phyloP scores from a whole-genome alignment of 2,113 vertebrate genomes.

The Ceratotherium simum region DNA sequence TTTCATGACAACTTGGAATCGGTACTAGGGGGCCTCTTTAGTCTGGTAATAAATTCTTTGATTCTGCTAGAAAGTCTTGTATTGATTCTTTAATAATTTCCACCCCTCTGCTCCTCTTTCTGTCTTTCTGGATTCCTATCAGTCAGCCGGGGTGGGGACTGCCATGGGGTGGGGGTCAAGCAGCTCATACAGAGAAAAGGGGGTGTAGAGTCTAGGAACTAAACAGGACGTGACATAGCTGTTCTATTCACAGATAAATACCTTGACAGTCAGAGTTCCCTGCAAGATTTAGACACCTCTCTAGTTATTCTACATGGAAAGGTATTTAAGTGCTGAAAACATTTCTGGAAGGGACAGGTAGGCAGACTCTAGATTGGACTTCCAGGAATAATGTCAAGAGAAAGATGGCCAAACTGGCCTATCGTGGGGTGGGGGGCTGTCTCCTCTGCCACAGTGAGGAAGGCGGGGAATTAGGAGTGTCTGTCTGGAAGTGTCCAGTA shows the following conservation, averaged over 20 bases:
- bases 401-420: not conserved
- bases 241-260: not conserved
- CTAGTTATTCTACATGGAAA: not conserved
- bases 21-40: not conserved
- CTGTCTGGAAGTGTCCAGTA: not conserved
- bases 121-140: not conserved
- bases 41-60: not conserved
- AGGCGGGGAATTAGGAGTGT: not conserved
- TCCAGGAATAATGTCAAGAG: not conserved
- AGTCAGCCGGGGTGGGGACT: not conserved
- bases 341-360: not conserved
- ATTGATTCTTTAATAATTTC: not conserved
- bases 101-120: not conserved
- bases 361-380: not conserved
- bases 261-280: not conserved
- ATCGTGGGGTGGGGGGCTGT: not conserved
- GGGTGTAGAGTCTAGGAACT: not conserved
- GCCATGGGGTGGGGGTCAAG: not conserved
- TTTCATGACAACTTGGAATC: not conserved
- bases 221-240: not conserved
- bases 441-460: not conserved
- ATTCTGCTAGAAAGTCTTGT: not conserved
- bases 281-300: not conserved
- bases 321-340: not conserved
- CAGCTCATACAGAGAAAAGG: not conserved